Base-by-base conservation (phyloP, 2,888 invertebrate species). In the Macaria notata region DNA sequence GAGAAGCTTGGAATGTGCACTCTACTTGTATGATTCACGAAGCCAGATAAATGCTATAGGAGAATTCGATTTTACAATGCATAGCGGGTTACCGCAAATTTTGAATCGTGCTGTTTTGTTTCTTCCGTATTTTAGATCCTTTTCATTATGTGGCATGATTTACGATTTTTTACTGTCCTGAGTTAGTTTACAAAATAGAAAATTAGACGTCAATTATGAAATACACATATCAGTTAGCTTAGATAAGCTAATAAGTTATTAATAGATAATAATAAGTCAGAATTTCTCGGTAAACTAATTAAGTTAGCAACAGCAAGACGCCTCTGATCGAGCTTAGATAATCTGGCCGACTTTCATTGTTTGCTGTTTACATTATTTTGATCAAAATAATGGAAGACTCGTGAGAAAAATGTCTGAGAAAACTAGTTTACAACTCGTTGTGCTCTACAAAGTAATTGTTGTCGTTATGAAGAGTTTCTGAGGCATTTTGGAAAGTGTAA, bases 1-100 rank as follows among this genome's bases (percentile, higher is more conserved):
- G 74, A 73, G 65, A 63, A 62, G 9, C 41, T 41, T 73, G 81
- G 85, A 84, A 87, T 87, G 82, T 72, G 73, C 75, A 64, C 56
- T 65, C 64, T 70, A 71, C 65, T 69, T 67, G 62, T 61, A 61
- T 86, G 85, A 86, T 80, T 86, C 84, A 86, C 70, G 70, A 19
- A 69, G 66, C 62, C 66, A 59, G 63, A 73, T 61, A 64, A 45
- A 31, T 29, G 29, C 31, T 49, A 52, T 46, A 46, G 52, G 52
- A 52, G 31, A 7, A 38, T 38, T 38, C 8, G 19, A 19, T 19
- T 19, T 19, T 19, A 19, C 19, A 19, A 19, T 19, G 19, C 2
- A 19, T 19, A 19, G 19, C 2, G 19, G 19, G 19, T 19, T 19
- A 19, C 19, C 19, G 19, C 19, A 19, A 19, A 19, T 19, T 19